Evolutionary conservation across 2,888 invertebrate genomes (phyloP), one percentile per base, ranked within the genome.

Genomic region (Argynnis bischoffii): DNA sequence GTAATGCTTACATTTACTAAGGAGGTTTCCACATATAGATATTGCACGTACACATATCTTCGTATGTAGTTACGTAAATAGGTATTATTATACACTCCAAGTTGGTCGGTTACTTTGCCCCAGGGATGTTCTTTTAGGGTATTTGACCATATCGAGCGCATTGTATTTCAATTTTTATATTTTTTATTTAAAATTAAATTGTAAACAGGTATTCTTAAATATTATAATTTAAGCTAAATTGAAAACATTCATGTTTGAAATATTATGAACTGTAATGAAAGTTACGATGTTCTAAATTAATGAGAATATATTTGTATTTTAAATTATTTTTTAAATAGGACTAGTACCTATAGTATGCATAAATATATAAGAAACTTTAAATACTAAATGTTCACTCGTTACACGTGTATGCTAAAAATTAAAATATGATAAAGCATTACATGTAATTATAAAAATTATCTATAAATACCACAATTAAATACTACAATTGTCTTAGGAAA

Each of bases 21-120:
- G 47, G 47, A 59, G 48, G 48, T 59, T 26, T 59, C 21, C 47
- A 59, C 48, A 26, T 59, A 59, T 41, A 41, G 35, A 48, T 47
- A 26, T 48, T 11, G 15, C 51, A 51, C 35, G 35, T 61, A 61
- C 50, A 51, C 51, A 51, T 51, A 61, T 18, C 13, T 61, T 35
- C 35, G 50, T 61, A 61, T 15, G 60, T 61, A 61, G 60, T 61
- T 61, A 59, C 47, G 47, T 81, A 84, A 84, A 83, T 83, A 83
- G 81, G 81, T 81, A 81, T 84, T 82, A 83, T 83, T 82, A 84
- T 79, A 80, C 35, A 41, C 78, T 79, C 71, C 76, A 64, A 72
- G 79, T 79, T 79, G 77, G 78, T 79, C 78, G 81, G 79, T 76
- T 64, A 60, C 71, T 76, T 70, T 70, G 75, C 79, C 79, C 77